Conservation (phyloP, 2,797 vertebrate species). For the Manis pentadactyla region DNA sequence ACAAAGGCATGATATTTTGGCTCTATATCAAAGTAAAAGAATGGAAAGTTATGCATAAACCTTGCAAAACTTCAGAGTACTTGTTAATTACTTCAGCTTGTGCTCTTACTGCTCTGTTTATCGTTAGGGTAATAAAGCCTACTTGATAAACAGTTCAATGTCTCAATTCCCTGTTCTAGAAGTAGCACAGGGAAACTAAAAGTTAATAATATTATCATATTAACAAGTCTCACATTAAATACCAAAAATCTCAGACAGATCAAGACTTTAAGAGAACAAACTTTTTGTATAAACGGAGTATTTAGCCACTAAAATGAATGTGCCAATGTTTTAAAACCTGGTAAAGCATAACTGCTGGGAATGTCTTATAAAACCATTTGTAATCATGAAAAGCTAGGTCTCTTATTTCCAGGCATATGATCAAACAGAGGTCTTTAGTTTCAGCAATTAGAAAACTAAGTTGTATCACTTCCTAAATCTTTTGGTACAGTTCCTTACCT, state of each 20-base stretch:
- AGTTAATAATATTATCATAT: background rate
- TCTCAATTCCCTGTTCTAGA: background rate
- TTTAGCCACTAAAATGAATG: background rate
- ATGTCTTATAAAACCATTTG: background rate
- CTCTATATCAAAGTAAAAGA: background rate
- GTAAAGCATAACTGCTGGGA: background rate
- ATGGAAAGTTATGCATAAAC: background rate
- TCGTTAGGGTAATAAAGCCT: background rate
- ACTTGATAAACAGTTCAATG: background rate
- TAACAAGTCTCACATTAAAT: background rate
- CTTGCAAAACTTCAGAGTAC: background rate
- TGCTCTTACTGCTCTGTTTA: background rate
- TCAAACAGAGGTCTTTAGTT: background rate
- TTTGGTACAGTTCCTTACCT: slow-evolving; percentile 86
- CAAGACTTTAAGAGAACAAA: slow-evolving; percentile 18
- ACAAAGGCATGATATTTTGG: background rate
- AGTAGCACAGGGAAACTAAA: background rate
- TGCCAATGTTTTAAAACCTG: background rate
- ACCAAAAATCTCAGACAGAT: slow-evolving; percentile 4
- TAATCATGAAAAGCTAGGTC: slow-evolving; percentile 48
- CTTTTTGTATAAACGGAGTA: background rate
- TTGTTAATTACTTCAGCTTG: background rate
- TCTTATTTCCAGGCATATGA: slow-evolving; percentile 20
- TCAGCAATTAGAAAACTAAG: background rate
- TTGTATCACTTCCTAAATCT: slow-evolving; percentile 29